Evolutionary conservation across 1,140 invertebrate genomes (phyloP), one percentile per base, ranked within the genome.

Genomic region (Episyrphus balteatus): DNA sequence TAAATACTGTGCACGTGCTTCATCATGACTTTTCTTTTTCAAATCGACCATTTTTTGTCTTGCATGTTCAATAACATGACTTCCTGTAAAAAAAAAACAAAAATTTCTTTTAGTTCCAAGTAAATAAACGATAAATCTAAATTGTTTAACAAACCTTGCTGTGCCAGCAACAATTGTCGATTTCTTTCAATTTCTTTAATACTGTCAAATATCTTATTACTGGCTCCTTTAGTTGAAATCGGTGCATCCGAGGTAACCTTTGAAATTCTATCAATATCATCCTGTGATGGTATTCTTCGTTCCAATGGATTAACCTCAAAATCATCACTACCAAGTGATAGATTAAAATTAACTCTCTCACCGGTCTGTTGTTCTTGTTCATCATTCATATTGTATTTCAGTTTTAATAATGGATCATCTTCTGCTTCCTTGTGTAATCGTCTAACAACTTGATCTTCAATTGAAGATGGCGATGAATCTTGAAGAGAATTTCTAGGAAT

Each of bases 1-100:
- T 46, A 68, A 46, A 48, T 68, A 68, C 48, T 67, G 64, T 10
- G 59, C 64, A 49, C 64, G 81, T 1, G 90, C 90, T 69, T 93
- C 89, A 61, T 91, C 84, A 59, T 92, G 88, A 0, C 86, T 88
- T 47, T 86, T 73, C 47, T 85, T 78, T 59, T 92, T 92, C 39
- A 93, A 67, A 59, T 91, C 88, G 46, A 83, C 80, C 30, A 95
- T 86, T 58, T 90, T 80, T 55, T 86, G 81, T 44, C 88, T 74
- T 69, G 93, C 89, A 61, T 92, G 84, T 59, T 92, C 88, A 58
- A 94, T 91, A 37, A 94, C 86, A 75, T 88, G 82, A 56, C 83
- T 86, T 46, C 87, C 87, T 90, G 52, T 39, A 17, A 49, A n/a
- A 26, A 34, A 43, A 44, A 42, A 42, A 51, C 30, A 26, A 8